Percentiles rank a stretch among this genome's conserved stretches.
Evolutionary conservation across 2,888 invertebrate genomes (phyloP).

Genomic region (Malacosoma neustria): DNA sequence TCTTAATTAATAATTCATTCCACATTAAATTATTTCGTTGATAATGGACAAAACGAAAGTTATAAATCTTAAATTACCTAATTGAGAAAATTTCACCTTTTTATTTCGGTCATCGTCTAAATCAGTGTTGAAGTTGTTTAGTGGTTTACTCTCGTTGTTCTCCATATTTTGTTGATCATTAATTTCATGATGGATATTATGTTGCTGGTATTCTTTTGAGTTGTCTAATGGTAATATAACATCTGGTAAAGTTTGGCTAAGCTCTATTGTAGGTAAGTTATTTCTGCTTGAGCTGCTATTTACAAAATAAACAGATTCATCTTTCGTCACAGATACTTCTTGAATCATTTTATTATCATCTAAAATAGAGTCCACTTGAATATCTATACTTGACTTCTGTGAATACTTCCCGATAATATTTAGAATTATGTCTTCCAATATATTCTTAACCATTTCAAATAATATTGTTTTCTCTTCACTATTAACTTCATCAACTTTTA

Average conservation of each 20-base stretch:
- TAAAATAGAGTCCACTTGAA: slow-evolving; percentile 7
- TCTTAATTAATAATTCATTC: no score
- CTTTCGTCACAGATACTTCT: slow-evolving; percentile 6
- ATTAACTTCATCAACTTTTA: neutral
- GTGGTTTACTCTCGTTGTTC: slow-evolving; percentile 16
- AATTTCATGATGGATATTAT: no score
- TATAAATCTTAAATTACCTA: slow-evolving; percentile 45
- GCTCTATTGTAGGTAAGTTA: neutral
- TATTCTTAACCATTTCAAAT: neutral
- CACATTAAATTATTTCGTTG: neutral
- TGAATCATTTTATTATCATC: neutral
- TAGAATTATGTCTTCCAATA: neutral
- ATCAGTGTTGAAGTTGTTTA: slow-evolving; percentile 19
- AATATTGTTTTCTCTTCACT: neutral
- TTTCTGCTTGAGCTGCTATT: neutral
- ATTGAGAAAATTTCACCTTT: slow-evolving; percentile 49
- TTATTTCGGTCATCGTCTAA: slow-evolving; percentile 30
- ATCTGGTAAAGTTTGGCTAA: neutral
- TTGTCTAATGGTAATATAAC: no score
- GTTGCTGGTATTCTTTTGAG: no score
- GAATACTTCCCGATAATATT: neutral
- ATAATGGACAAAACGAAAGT: slow-evolving; percentile 12
- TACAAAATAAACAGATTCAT: slow-evolving; percentile 14
- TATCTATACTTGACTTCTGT: slow-evolving; percentile 1
- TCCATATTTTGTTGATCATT: no score